Evolutionary conservation across 1,140 invertebrate species (phyloP).

Genomic region (Drosophila kepulauana): DNA sequence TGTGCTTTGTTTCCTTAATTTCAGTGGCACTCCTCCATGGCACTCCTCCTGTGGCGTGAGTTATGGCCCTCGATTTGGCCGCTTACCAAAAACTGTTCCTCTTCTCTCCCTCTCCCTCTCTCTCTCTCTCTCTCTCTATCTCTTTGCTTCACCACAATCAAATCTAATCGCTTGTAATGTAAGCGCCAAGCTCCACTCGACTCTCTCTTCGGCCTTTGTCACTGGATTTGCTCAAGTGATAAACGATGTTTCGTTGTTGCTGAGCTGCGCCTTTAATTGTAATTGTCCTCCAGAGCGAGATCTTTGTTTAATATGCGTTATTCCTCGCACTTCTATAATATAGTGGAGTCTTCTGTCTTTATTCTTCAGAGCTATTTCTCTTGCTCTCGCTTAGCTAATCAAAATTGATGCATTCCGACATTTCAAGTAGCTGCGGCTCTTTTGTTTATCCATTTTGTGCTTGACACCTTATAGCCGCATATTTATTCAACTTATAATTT

Average conservation of each 20-base stretch:
- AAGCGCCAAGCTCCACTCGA: slow-evolving; percentile 55
- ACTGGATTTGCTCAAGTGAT: slow-evolving; percentile 56
- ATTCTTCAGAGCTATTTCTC: slow-evolving; percentile 46
- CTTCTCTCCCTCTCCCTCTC: no score
- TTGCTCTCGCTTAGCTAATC: slow-evolving; percentile 53
- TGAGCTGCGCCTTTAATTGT: slow-evolving; percentile 74
- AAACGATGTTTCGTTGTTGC: slow-evolving; percentile 63
- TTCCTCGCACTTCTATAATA: slow-evolving; percentile 3
- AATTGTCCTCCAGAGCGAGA: slow-evolving; percentile 54
- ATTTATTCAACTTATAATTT: background rate
- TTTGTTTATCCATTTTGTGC: background rate
- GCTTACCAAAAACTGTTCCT: slow-evolving; percentile 1
- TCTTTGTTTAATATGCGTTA: slow-evolving; percentile 1
- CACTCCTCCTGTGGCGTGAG: slow-evolving; percentile 62
- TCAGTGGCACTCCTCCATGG: slow-evolving; percentile 40
- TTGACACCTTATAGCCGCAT: background rate
- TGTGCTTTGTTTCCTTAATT: slow-evolving; percentile 81
- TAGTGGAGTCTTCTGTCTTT: background rate
- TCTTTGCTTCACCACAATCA: slow-evolving; percentile 50
- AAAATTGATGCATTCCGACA: slow-evolving; percentile 62
- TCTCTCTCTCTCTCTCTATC: no score
- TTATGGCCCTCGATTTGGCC: slow-evolving; percentile 62
- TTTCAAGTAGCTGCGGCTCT: background rate
- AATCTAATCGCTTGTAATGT: slow-evolving; percentile 79
- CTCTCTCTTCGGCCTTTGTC: slow-evolving; percentile 4